These are phyloP conservation scores for Trichacis sp. DNA, from an alignment of 2,888 invertebrate species.

Conservation along the genomic window DNA sequence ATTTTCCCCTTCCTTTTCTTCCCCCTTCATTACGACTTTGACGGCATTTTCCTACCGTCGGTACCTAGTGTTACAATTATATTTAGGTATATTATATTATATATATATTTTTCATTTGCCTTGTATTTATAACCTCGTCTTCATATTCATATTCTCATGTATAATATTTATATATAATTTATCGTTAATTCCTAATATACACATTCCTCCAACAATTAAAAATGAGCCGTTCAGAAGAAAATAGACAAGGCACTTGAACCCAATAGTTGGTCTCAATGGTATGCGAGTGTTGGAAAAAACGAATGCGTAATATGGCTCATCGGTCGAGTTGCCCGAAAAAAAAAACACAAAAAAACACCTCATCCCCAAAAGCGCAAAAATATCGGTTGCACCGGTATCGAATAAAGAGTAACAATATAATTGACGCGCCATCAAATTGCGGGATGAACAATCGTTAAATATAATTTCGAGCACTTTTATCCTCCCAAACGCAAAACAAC, in stretches of 20 bases:
- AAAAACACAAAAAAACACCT: no score
- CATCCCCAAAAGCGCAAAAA: no score
- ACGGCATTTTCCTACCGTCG: slow-evolving; percentile 27
- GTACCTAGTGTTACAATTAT: slow-evolving; percentile 12
- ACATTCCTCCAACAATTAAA: slow-evolving; percentile 67
- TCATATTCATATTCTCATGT: slow-evolving; percentile 26
- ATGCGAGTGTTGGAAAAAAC: no score
- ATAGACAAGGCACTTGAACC: slow-evolving; percentile 68
- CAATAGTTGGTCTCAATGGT: slow-evolving; percentile 64
- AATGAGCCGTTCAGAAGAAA: slow-evolving; percentile 68
- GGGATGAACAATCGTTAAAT: no score
- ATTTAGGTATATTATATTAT: slow-evolving; percentile 13
- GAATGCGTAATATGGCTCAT: slow-evolving; percentile 12
- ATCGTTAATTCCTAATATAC: slow-evolving; percentile 58
- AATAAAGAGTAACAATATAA: no score
- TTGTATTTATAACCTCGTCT: slow-evolving; percentile 35
- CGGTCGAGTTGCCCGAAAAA: background rate
- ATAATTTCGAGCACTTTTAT: slow-evolving; percentile 43
- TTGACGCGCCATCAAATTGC: no score
- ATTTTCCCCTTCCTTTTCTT: background rate
- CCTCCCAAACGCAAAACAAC: background rate
- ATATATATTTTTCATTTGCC: slow-evolving; percentile 28
- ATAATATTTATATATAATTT: slow-evolving; percentile 32
- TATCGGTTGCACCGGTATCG: no score
- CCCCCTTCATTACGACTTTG: slow-evolving; percentile 23